phyloP scores from a whole-genome alignment of 1,140 invertebrate genomes.

The Drosophila oshimai region DNA sequence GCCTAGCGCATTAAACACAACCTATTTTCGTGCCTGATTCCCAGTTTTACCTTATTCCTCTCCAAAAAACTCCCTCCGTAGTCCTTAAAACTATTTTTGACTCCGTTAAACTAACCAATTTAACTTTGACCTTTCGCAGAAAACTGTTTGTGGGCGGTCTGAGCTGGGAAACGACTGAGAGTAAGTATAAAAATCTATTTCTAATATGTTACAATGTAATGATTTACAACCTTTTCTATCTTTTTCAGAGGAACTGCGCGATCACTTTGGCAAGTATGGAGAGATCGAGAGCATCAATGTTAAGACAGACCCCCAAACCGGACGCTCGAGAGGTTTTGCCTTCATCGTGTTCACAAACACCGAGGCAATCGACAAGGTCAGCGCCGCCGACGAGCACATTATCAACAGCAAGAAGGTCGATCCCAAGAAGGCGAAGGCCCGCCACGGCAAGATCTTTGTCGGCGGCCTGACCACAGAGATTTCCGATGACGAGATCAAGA shows the following conservation, averaged over 20 bases:
- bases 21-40: constrained; percentile 28
- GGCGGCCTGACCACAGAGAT: constrained; percentile 95
- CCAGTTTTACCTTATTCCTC: neutral
- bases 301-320: constrained; percentile 95
- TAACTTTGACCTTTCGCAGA: constrained; percentile 86
- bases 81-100: neutral
- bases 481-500: constrained; percentile 95
- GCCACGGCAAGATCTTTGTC: constrained; percentile 97
- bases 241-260: constrained; percentile 94
- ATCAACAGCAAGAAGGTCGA: constrained; percentile 97
- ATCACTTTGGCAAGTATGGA: constrained; percentile 94
- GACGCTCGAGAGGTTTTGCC: constrained; percentile 94
- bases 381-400: constrained; percentile 92
- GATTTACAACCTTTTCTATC: neutral
- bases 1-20: constrained; percentile 51
- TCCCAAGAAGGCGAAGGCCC: constrained; percentile 96
- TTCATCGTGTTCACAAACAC: constrained; percentile 96
- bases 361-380: constrained; percentile 95
- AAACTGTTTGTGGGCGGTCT: constrained; percentile 99
- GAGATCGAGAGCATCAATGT: constrained; percentile 97
- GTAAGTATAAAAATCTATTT: constrained; percentile 85
- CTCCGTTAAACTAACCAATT: constrained; percentile 16
- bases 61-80: neutral
- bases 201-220: neutral
- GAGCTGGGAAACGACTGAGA: constrained; percentile 98